These are phyloP conservation scores for Cryptocephalus primarius DNA, from an alignment of 2,888 invertebrate genomes.

Conservation along the genomic window DNA sequence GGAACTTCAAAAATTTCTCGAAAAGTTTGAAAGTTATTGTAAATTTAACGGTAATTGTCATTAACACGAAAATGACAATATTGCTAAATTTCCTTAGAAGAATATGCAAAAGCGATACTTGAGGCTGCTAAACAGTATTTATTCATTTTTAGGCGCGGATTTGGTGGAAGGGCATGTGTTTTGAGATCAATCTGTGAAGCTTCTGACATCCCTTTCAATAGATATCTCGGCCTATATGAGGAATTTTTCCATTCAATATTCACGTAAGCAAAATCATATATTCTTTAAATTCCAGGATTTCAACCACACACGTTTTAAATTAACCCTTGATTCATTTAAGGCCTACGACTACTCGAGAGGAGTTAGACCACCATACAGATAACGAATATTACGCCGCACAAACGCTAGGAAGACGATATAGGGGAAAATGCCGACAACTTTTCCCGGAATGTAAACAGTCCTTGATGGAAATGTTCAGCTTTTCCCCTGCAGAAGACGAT, in stretches of 20 bases:
- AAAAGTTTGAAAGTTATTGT: too few relatives aligned
- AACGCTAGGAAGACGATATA: constrained; percentile 33
- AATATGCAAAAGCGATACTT: neutral
- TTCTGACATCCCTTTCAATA: constrained; percentile 49
- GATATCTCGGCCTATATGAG: constrained; percentile 48
- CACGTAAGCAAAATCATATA: constrained; percentile 45
- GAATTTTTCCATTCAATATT: constrained; percentile 56
- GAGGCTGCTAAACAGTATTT: neutral
- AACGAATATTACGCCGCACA: constrained; percentile 45
- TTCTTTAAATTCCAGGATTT: neutral
- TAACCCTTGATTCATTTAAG: constrained; percentile 26
- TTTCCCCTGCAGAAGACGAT: too few relatives aligned
- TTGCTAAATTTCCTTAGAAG: neutral
- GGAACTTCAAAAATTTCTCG: too few relatives aligned
- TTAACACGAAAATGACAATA: too few relatives aligned
- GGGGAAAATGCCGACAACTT: constrained; percentile 13
- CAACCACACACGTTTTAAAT: neutral
- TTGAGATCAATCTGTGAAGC: constrained; percentile 56
- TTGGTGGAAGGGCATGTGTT: constrained; percentile 58
- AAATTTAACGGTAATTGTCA: too few relatives aligned
- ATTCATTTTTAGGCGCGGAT: constrained; percentile 31
- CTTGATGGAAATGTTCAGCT: constrained; percentile 11
- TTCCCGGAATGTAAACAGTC: constrained; percentile 18
- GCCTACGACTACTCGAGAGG: constrained; percentile 34
- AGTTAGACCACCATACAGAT: constrained; percentile 23